Conservation (phyloP, 2,113 vertebrate species). For the Limnothrissa miodon region DNA sequence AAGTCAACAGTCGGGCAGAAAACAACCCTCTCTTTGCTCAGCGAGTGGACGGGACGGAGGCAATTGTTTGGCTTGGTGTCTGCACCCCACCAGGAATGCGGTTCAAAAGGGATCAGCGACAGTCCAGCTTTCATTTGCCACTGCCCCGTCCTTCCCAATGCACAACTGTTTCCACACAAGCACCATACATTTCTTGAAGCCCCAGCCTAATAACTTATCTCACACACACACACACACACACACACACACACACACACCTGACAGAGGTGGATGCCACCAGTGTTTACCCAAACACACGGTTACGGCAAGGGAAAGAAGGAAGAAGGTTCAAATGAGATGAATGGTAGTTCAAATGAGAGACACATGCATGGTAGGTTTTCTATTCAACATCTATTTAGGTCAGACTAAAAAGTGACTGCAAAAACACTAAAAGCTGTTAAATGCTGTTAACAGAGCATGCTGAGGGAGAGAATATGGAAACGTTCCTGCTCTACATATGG, state of each 20-base stretch:
- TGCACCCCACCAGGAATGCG: not conserved
- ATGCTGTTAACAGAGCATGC: too few relatives aligned
- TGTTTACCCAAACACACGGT: not conserved
- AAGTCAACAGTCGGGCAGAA: not conserved
- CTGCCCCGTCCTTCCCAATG: not conserved
- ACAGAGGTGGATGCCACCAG: not conserved
- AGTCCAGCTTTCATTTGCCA: conserved; percentile 17
- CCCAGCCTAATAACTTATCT: not conserved
- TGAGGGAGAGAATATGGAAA: not conserved
- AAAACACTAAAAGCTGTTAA: too few relatives aligned
- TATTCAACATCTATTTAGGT: not conserved
- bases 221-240: not conserved
- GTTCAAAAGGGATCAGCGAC: conserved; percentile 17
- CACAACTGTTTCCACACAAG: not conserved
- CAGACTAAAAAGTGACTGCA: not conserved
- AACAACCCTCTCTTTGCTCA: not conserved
- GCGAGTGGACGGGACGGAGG: not conserved
- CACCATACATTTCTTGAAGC: not conserved
- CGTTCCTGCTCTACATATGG: not conserved
- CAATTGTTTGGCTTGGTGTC: conserved; percentile 19
- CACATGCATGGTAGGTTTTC: not conserved
- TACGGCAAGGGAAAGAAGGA: not conserved
- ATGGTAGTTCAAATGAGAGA: not conserved
- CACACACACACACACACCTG: not conserved
- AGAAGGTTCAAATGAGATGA: not conserved